These are phyloP conservation scores for Callionymus lyra DNA, from an alignment of 2,113 vertebrate genomes.

Conservation along the genomic window DNA sequence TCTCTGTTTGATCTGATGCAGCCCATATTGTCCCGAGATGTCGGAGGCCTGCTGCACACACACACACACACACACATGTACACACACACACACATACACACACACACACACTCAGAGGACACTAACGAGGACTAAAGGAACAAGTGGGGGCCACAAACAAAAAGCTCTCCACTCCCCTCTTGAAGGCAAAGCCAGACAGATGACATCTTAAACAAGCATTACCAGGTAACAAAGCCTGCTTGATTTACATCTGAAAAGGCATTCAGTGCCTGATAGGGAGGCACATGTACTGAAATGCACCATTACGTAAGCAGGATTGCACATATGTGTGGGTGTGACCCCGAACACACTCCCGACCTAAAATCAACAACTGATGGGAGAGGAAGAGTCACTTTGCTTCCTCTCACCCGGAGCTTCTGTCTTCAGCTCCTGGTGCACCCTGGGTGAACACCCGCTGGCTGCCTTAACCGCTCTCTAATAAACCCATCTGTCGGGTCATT, in stretches of 20 bases:
- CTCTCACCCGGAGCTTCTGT: conserved; percentile 44
- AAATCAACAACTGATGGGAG: conserved; percentile 21
- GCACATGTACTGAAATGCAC: conserved; percentile 40
- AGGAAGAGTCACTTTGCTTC: conserved; percentile 34
- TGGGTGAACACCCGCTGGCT: conserved; percentile 58
- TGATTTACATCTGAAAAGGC: conserved; percentile 57
- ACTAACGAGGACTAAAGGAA: conserved; percentile 54
- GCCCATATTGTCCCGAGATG: conserved; percentile 44
- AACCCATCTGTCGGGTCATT: conserved; percentile 74
- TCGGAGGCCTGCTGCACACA: conserved; percentile 12
- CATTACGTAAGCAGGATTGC: conserved; percentile 24
- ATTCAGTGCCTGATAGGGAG: conserved; percentile 17
- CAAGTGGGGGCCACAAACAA: conserved; percentile 47
- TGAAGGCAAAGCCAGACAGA: conserved; percentile 54
- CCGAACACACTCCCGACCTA: background rate
- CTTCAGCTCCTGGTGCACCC: conserved; percentile 38
- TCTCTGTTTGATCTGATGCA: conserved; percentile 53
- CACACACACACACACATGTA: conserved; percentile 1
- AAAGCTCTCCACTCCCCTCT: conserved; percentile 34
- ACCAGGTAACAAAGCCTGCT: conserved; percentile 56
- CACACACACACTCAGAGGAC: conserved; percentile 21
- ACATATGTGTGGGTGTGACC: conserved; percentile 39
- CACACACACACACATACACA: conserved; percentile 20
- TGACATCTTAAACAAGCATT: conserved; percentile 58
- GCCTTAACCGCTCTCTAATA: conserved; percentile 63